Evolutionary conservation across 2,888 invertebrate species (phyloP).

Genomic region (Bombylius discolor): DNA sequence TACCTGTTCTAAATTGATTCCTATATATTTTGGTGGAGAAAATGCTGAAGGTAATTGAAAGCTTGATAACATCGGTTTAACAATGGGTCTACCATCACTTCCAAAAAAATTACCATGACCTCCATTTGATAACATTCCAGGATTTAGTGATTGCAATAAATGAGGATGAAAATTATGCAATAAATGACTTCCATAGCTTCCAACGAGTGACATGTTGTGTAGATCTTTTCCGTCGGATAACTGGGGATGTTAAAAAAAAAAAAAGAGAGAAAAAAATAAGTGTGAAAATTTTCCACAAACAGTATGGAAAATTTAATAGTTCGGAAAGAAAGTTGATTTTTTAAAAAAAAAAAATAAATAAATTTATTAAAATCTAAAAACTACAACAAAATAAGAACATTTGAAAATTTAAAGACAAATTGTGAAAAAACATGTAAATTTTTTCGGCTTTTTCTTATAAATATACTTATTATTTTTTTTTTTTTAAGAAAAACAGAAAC

Average conservation of each 20-base stretch:
- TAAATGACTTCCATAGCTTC: conserved; percentile 54
- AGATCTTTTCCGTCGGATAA: conserved; percentile 48
- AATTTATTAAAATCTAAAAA: too few species aligned
- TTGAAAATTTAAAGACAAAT: too few species aligned
- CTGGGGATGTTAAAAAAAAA: conserved; percentile 17
- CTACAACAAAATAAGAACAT: too few species aligned
- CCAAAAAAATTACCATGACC: conserved; percentile 34
- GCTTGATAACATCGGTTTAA: conserved; percentile 46
- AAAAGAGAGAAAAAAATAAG: not conserved
- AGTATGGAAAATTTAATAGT: too few species aligned
- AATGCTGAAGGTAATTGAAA: conserved; percentile 59
- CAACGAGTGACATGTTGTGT: conserved; percentile 48
- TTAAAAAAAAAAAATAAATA: too few species aligned
- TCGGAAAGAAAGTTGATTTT: too few species aligned
- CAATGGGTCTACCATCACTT: conserved; percentile 37
- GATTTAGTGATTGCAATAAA: conserved; percentile 53
- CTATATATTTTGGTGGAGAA: conserved; percentile 53
- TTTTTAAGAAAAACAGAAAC: too few species aligned
- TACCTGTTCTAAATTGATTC: conserved; percentile 37
- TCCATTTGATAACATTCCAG: conserved; percentile 40
- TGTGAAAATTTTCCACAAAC: too few species aligned
- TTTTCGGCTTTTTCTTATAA: too few species aligned
- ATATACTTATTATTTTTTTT: too few species aligned
- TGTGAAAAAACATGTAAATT: too few species aligned
- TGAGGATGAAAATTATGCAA: conserved; percentile 59